Conservation (phyloP, 2,888 invertebrate species). For the Omphaloscelis lunosa region DNA sequence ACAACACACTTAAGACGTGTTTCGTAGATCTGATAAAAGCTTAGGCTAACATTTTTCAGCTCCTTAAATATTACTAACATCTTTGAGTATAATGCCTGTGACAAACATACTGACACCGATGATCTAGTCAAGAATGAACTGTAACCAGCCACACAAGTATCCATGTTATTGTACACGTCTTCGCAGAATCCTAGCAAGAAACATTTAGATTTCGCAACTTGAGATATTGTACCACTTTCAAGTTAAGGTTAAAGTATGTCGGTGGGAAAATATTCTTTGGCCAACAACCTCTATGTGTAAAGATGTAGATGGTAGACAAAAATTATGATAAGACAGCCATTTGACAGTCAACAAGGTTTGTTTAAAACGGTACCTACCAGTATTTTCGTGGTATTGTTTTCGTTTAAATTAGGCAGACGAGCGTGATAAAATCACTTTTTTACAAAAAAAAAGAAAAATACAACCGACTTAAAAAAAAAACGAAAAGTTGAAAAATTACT, state of each 20-base stretch:
- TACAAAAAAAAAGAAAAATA: too few species aligned
- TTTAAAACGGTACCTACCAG: slow-evolving; percentile 41
- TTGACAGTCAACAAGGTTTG: slow-evolving; percentile 25
- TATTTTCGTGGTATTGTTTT: slow-evolving; percentile 9
- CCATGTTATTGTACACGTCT: slow-evolving; percentile 36
- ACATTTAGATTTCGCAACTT: slow-evolving; percentile 49
- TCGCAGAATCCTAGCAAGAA: slow-evolving; percentile 43
- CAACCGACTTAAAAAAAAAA: too few species aligned
- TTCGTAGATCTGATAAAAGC: neutral
- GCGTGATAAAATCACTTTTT: too few species aligned
- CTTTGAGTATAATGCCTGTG: neutral
- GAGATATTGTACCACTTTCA: slow-evolving; percentile 40
- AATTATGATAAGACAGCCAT: slow-evolving; percentile 32
- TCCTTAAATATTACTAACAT: neutral
- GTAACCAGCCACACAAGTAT: slow-evolving; percentile 24
- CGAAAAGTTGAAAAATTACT: too few species aligned
- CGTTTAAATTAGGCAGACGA: neutral
- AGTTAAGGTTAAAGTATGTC: slow-evolving; percentile 48
- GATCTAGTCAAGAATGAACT: slow-evolving; percentile 20
- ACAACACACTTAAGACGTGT: neutral
- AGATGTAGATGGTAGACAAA: slow-evolving; percentile 47
- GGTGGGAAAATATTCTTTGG: slow-evolving; percentile 54
- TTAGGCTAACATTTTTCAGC: too few species aligned
- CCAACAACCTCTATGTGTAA: slow-evolving; percentile 38
- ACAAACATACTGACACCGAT: slow-evolving; percentile 6